These are phyloP conservation scores for Anastrepha obliqua DNA, from an alignment of 1,140 invertebrate genomes.

Conservation along the genomic window DNA sequence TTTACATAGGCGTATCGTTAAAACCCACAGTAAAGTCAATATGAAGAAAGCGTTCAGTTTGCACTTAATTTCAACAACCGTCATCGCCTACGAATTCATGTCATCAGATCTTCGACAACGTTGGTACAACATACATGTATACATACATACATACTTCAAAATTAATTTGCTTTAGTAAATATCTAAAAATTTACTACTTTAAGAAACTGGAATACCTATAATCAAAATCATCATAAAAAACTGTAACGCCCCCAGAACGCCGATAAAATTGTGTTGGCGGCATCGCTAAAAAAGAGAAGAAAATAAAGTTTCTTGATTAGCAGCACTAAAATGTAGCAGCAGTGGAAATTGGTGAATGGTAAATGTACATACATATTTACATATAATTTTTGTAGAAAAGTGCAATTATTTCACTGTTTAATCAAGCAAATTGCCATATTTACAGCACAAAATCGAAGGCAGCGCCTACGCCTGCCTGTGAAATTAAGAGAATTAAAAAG, in stretches of 20 bases:
- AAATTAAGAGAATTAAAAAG: not conserved
- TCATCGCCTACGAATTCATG: not conserved
- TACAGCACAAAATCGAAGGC: conserved; percentile 8
- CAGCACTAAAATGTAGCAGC: not conserved
- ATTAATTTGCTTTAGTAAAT: not conserved
- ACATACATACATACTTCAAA: not conserved
- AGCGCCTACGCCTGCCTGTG: not conserved
- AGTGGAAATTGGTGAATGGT: not conserved
- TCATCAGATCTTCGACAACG: too few species aligned
- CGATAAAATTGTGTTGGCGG: not conserved
- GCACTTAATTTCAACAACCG: not conserved
- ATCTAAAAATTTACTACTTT: conserved; percentile 10
- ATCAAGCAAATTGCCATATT: conserved; percentile 6
- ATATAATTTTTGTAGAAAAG: not conserved
- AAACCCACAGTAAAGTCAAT: too few species aligned
- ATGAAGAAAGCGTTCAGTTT: too few species aligned
- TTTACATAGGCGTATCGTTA: too few species aligned
- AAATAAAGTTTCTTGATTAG: not conserved
- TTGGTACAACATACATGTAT: too few species aligned
- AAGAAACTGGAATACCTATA: not conserved
- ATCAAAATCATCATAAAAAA: not conserved
- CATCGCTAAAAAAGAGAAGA: not conserved
- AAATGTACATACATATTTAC: not conserved
- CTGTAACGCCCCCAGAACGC: not conserved
- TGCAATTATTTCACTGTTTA: not conserved